phyloP scores from a whole-genome alignment of 1,140 invertebrate species.

The Drosophila novamexicana region DNA sequence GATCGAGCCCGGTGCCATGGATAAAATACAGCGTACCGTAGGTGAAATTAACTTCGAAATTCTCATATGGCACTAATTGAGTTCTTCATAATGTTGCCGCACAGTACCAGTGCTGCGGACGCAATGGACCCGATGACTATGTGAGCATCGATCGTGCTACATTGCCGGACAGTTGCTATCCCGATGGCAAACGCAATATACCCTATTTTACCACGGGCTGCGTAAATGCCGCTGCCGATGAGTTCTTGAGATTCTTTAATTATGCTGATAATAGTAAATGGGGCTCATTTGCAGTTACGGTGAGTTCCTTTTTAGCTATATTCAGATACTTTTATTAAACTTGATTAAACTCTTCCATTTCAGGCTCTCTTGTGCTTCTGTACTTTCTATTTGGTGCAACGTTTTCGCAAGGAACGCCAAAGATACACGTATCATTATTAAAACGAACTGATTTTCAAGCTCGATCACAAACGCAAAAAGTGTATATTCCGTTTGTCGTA shows the following conservation, averaged over 20 bases:
- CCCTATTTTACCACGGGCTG: constrained; percentile 51
- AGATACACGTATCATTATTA: constrained; percentile 55
- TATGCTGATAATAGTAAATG: constrained; percentile 60
- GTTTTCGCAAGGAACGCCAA: constrained; percentile 69
- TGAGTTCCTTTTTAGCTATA: constrained; percentile 23
- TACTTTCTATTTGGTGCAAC: constrained; percentile 64
- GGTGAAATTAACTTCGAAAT: neutral
- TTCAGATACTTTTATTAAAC: neutral
- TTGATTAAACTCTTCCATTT: neutral
- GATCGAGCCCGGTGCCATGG: constrained; percentile 54
- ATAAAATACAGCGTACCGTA: constrained; percentile 52
- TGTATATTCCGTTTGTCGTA: too few species aligned
- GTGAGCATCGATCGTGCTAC: constrained; percentile 38
- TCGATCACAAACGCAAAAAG: too few species aligned
- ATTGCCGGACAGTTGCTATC: constrained; percentile 56
- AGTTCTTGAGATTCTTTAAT: constrained; percentile 47
- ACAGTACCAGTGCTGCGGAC: constrained; percentile 72
- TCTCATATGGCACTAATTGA: neutral
- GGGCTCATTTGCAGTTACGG: constrained; percentile 52
- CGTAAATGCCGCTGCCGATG: constrained; percentile 47
- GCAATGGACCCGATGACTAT: constrained; percentile 66
- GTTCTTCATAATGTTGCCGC: neutral
- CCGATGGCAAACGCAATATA: constrained; percentile 19
- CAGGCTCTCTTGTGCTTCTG: constrained; percentile 65
- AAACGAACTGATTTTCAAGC: neutral